Base-by-base conservation (phyloP, 2,888 invertebrate genomes). In the Limnephilus rhombicus region DNA sequence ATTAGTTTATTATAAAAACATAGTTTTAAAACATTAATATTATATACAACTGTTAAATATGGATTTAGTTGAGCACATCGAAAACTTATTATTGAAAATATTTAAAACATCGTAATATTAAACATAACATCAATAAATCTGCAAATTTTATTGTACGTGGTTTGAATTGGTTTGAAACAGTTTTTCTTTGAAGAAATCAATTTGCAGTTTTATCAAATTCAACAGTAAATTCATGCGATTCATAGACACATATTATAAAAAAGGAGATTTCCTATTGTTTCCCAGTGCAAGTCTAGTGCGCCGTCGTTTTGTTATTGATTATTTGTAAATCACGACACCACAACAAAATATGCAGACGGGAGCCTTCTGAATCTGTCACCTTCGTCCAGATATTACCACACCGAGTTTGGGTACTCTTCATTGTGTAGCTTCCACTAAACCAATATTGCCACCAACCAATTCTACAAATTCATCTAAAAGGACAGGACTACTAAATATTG, bases 291-390 rank as follows among this genome's bases (percentile, higher is more conserved):
- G 90, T 90, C 90, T 85, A 49, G 83, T 90, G 53, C 90, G 90
- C 90, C 53, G 82, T 82, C 83, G 53, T 85, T 53, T 29, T 85
- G 37, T 80, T 85, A 85, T 80, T 91, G 68, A 85, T 91, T 86
- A 85, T 85, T 53, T 68, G 68, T 91, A 90, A 91, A 86, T 86
- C 91, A 91, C 91, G 87, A 91, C 91, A 91, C 87, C 91, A 68
- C 53, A 87, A 91, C 85, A 85, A 41, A 18, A 86, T 49, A 85
- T 68, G 91, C 49, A 91, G 81, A 86, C 83, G 41, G 29, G 81
- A n/a, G 37, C 80, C 41, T 68, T 29, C 31, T 88, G 29, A 86
- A 41, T 45, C 37, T 41, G 53, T 89, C 24, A 37, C 37, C 81
- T 80, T 29, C 45, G 15, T 31, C 80, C 41, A 45, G 81, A 37